Base-by-base conservation (phyloP, 2,888 invertebrate species). In the Furcula furcula region DNA sequence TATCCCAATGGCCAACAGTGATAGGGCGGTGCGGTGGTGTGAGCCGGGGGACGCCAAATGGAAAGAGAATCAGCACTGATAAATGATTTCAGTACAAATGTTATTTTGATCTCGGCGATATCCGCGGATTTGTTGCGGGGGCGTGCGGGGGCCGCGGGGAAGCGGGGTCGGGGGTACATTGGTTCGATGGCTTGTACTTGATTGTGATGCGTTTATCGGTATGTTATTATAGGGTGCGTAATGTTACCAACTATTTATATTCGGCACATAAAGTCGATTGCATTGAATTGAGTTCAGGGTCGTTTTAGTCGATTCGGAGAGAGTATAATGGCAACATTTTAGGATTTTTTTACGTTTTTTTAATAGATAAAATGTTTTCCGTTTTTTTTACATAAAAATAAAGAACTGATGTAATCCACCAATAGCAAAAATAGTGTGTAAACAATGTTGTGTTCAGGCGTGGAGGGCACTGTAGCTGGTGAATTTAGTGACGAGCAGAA, bases 41-140 rank as follows among this genome's bases (percentile, higher is more conserved):
- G 53, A 46, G 65, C 49, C 60, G 55, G 61, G 72, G 76, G 75
- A 63, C 59, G 68, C 66, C 76, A 76, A 84, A 82, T 82, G 81
- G 82, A 79, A 85, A 83, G 71, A 74, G 82, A 80, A 79, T 82
- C 80, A 76, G 65, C 63, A 62, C 78, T 85, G 85, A 84, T 84
- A 84, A 85, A 85, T 85, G 85, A 84, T 82, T 83, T 76, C 66
- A 71, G 75, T 76, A 83, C 82, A 84, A 84, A 85, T 84, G 85
- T 82, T 82, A 79, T 82, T 83, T 79, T 81, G 84, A 85, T 84
- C 81, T 79, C 75, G 64, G 68, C 80, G 82, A 85, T 84, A 83
- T 54, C 72, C 65, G 49, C 55, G 69, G 76, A 78, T 80, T 77
- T 80, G 81, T 70, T 65, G 73, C 45, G 55, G 76, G 26, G 14